Evolutionary conservation across 2,888 invertebrate species (phyloP).

Genomic region (Maniola hyperantus): DNA sequence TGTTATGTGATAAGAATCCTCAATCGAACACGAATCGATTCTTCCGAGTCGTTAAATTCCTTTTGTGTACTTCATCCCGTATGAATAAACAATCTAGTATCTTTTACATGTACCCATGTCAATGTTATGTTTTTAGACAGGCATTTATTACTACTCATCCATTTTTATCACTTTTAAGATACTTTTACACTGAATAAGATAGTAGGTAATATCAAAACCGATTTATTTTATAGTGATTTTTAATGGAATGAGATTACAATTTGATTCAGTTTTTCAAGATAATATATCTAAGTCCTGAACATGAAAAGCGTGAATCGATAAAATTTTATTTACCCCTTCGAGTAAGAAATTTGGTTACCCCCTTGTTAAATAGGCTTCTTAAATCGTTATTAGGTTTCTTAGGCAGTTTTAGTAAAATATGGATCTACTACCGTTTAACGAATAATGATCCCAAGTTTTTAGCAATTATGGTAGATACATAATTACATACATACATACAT

Average conservation of each 20-base stretch:
- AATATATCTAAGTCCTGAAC: too few relatives aligned
- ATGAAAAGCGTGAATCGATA: too few relatives aligned
- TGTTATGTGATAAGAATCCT: conserved; percentile 67
- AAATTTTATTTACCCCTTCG: too few relatives aligned
- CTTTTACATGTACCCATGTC: conserved; percentile 33
- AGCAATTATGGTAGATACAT: too few relatives aligned
- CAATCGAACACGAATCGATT: conserved; percentile 46
- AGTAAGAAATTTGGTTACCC: too few relatives aligned
- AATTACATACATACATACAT: too few relatives aligned
- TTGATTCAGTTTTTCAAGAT: neutral
- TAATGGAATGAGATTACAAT: neutral
- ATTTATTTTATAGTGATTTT: conserved; percentile 12
- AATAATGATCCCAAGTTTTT: too few relatives aligned
- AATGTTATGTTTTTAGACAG: conserved; percentile 31
- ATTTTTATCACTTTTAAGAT: conserved; percentile 37
- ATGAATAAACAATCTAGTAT: conserved; percentile 39
- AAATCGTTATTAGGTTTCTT: too few relatives aligned
- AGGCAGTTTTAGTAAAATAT: too few relatives aligned
- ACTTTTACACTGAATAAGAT: conserved; percentile 34
- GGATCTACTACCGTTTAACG: too few relatives aligned
- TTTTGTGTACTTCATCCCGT: conserved; percentile 38
- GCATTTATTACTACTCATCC: conserved; percentile 32
- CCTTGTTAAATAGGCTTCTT: too few relatives aligned
- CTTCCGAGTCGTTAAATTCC: conserved; percentile 39
- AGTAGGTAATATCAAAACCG: conserved; percentile 27